These are phyloP conservation scores for Chloromyia formosa DNA, from an alignment of 2,888 invertebrate genomes.

Conservation along the genomic window DNA sequence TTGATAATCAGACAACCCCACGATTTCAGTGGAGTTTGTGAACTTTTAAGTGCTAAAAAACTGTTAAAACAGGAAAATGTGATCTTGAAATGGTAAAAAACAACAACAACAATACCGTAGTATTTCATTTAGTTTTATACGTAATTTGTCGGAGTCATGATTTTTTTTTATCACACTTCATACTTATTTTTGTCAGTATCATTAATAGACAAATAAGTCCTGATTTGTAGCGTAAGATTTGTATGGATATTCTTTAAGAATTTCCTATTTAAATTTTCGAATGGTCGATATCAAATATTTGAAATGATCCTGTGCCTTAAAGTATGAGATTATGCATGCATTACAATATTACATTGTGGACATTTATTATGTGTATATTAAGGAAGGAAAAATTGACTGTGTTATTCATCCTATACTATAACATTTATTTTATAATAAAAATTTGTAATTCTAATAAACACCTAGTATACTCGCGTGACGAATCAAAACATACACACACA, in stretches of 20 bases:
- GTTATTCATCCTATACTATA: conserved; percentile 16
- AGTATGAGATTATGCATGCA: neutral
- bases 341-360: neutral
- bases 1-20: neutral
- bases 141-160: neutral
- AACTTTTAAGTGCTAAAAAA: neutral
- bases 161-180: neutral
- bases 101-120: conserved; percentile 1
- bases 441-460: neutral
- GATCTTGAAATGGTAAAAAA: neutral
- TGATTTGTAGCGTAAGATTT: neutral
- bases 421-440: conserved; percentile 15
- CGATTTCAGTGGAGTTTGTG: neutral
- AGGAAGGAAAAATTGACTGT: conserved; percentile 26
- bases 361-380: neutral
- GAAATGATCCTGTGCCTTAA: neutral
- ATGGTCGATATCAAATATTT: conserved; percentile 6
- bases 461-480: too few species aligned
- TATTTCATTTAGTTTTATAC: conserved; percentile 10
- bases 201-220: neutral
- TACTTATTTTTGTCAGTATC: conserved; percentile 17
- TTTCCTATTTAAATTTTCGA: neutral
- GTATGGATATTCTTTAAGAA: neutral
- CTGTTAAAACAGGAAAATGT: neutral
- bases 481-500: neutral